Evolutionary conservation across 2,113 vertebrate species (phyloP).

Genomic region (Platichthys stellatus): DNA sequence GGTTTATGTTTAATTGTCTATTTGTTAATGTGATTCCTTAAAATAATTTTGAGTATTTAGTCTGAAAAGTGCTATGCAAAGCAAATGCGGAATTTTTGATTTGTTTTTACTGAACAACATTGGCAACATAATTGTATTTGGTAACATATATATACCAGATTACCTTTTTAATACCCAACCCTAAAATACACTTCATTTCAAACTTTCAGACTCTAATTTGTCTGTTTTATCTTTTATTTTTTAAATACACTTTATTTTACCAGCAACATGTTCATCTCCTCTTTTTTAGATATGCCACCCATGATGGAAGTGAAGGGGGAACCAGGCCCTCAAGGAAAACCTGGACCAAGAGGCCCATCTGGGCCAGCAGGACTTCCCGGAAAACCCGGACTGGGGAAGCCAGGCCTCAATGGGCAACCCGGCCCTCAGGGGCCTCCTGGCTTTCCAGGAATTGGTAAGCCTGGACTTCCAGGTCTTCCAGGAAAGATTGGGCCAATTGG

Average conservation of each 20-base stretch:
- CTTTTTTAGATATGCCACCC: slow-evolving; percentile 89
- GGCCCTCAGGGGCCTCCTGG: slow-evolving; percentile 92
- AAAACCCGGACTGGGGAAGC: slow-evolving; percentile 94
- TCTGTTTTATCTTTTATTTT: not conserved
- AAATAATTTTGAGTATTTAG: no score
- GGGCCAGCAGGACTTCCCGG: slow-evolving; percentile 91
- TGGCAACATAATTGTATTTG: no score
- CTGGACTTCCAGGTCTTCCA: slow-evolving; percentile 91
- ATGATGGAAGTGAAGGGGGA: slow-evolving; percentile 95
- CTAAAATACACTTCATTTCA: no score
- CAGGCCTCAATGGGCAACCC: slow-evolving; percentile 91
- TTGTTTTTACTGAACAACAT: no score
- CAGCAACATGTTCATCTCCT: not conserved
- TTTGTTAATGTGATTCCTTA: no score
- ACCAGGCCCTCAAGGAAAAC: slow-evolving; percentile 93
- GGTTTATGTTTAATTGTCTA: no score
- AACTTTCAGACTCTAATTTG: no score
- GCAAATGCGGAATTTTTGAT: no score
- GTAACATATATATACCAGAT: no score
- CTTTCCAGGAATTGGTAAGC: slow-evolving; percentile 93
- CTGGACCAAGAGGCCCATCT: slow-evolving; percentile 90
- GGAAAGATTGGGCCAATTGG: slow-evolving; percentile 93
- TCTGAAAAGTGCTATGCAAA: no score
- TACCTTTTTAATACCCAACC: no score
- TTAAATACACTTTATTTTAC: slow-evolving; percentile 3